phyloP scores from a whole-genome alignment of 2,888 invertebrate genomes.

The Drosophila percnosoma region DNA sequence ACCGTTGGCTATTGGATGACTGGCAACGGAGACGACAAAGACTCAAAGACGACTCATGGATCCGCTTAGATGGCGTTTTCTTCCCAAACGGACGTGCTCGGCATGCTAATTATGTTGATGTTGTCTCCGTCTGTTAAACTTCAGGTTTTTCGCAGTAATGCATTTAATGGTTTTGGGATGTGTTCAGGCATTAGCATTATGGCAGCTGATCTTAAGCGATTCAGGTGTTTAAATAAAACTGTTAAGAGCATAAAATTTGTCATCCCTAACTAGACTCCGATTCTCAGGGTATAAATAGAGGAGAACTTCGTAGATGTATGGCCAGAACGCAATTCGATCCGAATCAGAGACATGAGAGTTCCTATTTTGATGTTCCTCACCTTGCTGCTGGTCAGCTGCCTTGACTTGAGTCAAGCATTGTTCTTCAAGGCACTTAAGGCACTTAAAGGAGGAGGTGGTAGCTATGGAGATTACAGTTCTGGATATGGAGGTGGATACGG shows the following conservation, averaged over 20 bases:
- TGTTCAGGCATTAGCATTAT: conserved; percentile 52
- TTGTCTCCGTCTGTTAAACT: conserved; percentile 35
- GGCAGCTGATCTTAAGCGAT: conserved; percentile 60
- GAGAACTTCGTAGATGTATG: conserved; percentile 29
- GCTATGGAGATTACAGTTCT: conserved; percentile 18
- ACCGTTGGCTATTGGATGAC: conserved; percentile 19
- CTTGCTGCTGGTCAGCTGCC: conserved; percentile 35
- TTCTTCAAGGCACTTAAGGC: conserved; percentile 62
- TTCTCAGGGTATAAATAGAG: conserved; percentile 68
- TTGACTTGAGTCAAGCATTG: conserved; percentile 48
- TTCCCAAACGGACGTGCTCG: conserved; percentile 60
- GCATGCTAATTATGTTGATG: conserved; percentile 47
- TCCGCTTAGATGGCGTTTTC: conserved; percentile 33
- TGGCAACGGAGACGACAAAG: neutral
- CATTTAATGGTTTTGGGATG: conserved; percentile 45
- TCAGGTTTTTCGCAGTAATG: conserved; percentile 58
- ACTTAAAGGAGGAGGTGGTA: conserved; percentile 8
- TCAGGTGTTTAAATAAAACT: conserved; percentile 59
- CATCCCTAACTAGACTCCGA: conserved; percentile 40
- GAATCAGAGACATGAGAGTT: conserved; percentile 36
- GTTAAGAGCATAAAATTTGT: conserved; percentile 66
- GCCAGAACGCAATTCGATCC: conserved; percentile 50
- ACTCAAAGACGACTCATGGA: conserved; percentile 40
- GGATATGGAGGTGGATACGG: conserved; percentile 29
- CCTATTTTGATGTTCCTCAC: conserved; percentile 27